Evolutionary conservation across 2,797 vertebrate genomes (phyloP).

Genomic region (Mus minutoides): DNA sequence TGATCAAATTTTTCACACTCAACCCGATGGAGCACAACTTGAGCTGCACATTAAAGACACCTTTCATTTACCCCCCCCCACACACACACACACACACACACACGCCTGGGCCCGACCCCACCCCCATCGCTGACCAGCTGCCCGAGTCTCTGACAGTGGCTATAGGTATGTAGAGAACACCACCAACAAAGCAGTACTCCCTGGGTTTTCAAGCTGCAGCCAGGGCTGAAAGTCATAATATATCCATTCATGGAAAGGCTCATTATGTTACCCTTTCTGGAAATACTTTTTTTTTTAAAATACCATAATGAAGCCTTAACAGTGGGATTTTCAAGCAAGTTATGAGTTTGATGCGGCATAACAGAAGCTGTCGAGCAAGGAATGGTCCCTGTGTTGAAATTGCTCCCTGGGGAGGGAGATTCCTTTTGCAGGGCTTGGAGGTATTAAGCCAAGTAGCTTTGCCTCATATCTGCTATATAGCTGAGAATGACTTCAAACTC

Average conservation of each 20-base stretch:
- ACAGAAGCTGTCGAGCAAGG: not conserved
- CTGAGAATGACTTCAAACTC: not conserved
- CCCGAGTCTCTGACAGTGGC: not conserved
- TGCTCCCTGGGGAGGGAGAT: not conserved
- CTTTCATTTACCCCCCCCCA: not conserved
- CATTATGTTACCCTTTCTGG: not conserved
- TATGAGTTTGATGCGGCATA: not conserved
- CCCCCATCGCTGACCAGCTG: not conserved
- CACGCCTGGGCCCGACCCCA: not conserved
- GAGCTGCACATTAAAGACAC: slow-evolving; percentile 32
- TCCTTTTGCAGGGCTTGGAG: not conserved
- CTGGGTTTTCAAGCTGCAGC: not conserved
- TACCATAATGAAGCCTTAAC: not conserved
- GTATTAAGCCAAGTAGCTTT: not conserved
- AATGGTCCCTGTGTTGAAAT: not conserved
- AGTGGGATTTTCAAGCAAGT: not conserved
- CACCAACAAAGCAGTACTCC: not conserved
- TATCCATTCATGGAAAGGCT: not conserved
- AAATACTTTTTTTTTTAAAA: not conserved
- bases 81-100: not conserved
- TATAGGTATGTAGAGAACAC: not conserved
- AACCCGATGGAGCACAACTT: slow-evolving; percentile 32
- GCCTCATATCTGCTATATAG: not conserved
- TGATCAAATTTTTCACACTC: slow-evolving; percentile 68
- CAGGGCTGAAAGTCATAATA: not conserved